These are phyloP conservation scores for Lasioglossum calceatum DNA, from an alignment of 2,888 invertebrate genomes.

Conservation along the genomic window DNA sequence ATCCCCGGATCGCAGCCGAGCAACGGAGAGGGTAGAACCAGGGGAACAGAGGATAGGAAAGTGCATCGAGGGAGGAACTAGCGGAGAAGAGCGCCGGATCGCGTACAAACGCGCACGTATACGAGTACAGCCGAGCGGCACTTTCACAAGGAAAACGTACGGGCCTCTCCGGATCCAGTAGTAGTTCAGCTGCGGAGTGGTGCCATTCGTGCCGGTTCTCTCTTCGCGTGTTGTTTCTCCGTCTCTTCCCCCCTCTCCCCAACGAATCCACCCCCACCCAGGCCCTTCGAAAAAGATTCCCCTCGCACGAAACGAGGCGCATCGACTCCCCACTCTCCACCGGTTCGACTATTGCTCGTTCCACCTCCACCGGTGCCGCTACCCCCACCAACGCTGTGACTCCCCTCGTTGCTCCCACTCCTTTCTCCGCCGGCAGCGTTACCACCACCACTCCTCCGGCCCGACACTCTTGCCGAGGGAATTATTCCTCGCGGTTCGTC, in stretches of 20 bases:
- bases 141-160: constrained; percentile 58
- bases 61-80: constrained; percentile 19
- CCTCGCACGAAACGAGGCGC: constrained; percentile 45
- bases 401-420: not conserved
- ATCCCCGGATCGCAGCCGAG: not conserved
- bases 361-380: constrained; percentile 43
- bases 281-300: constrained; percentile 47
- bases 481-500: constrained; percentile 70
- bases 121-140: constrained; percentile 3
- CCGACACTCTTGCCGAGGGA: constrained; percentile 60
- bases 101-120: constrained; percentile 1
- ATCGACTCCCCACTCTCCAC: constrained; percentile 48
- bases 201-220: constrained; percentile 65
- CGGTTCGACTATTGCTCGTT: constrained; percentile 25
- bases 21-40: not conserved
- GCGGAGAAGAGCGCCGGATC: constrained; percentile 23
- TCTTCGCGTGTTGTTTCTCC: constrained; percentile 49
- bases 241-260: constrained; percentile 31
- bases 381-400: not conserved
- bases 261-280: not conserved
- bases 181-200: constrained; percentile 72
- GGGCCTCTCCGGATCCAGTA: constrained; percentile 71
- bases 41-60: not conserved
- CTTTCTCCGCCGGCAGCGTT: not conserved
- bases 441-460: constrained; percentile 21